A percentile compares a stretch with the other conserved stretches of the same genome.
Conservation (phyloP, 1,140 invertebrate species). For the Drosophila sp. region DNA sequence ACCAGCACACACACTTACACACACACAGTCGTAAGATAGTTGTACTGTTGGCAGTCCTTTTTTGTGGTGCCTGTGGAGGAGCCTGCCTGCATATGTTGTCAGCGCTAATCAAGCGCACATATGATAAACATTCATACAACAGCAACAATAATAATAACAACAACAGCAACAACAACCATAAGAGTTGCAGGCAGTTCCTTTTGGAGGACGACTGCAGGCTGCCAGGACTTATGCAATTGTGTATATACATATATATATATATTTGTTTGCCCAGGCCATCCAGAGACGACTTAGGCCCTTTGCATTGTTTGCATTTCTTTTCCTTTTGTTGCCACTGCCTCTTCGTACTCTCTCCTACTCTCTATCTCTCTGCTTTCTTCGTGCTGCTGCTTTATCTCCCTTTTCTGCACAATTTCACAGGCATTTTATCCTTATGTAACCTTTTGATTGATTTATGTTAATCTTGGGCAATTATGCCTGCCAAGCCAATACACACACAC, state of each 20-base stretch:
- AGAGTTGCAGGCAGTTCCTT: neutral
- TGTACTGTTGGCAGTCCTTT: constrained; percentile 68
- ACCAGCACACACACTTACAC: neutral
- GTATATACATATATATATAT: constrained; percentile 13
- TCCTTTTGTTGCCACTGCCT: constrained; percentile 19
- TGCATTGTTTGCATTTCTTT: constrained; percentile 66
- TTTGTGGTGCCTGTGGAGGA: constrained; percentile 48
- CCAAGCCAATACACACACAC: constrained; percentile 20
- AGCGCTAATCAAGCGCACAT: constrained; percentile 79
- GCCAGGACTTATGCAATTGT: constrained; percentile 72
- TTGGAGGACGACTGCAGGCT: constrained; percentile 4
- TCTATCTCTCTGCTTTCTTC: constrained; percentile 4
- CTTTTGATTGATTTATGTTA: constrained; percentile 74
- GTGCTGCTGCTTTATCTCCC: constrained; percentile 30
- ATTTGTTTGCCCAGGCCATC: constrained; percentile 63
- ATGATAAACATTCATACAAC: constrained; percentile 66
- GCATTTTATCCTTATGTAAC: constrained; percentile 47
- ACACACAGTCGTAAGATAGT: constrained; percentile 5
- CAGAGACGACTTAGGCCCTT: constrained; percentile 22
- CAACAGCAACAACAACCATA: constrained; percentile 34
- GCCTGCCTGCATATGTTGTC: constrained; percentile 74
- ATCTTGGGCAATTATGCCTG: constrained; percentile 64
- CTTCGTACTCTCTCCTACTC: neutral
- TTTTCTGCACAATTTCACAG: constrained; percentile 70
- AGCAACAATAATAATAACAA: constrained; percentile 34